Conservation (phyloP, 2,113 vertebrate genomes). For the Mungos mungo region DNA sequence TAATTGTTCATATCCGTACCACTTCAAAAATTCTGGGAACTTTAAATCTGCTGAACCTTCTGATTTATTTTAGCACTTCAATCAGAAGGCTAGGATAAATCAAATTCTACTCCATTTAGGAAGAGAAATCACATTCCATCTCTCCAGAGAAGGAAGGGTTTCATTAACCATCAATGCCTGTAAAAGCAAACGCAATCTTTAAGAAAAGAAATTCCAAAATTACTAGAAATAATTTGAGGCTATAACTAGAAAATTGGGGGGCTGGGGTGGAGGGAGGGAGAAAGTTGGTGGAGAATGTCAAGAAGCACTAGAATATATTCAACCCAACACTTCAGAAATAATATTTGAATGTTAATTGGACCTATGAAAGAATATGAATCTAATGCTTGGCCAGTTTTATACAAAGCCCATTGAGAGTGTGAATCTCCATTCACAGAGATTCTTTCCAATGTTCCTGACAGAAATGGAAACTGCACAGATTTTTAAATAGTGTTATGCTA, state of each 20-base stretch:
- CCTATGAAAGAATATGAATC: slow-evolving; percentile 38
- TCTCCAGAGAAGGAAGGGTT: not conserved
- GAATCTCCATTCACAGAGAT: not conserved
- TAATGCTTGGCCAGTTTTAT: slow-evolving; percentile 28
- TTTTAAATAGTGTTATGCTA: slow-evolving; percentile 14
- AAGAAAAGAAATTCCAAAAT: slow-evolving; percentile 28
- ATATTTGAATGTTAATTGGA: not conserved
- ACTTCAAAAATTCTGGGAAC: not conserved
- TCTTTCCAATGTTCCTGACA: slow-evolving; percentile 15
- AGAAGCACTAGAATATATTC: slow-evolving; percentile 31
- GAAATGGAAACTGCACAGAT: not conserved
- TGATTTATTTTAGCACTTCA: not conserved
- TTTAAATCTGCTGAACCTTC: slow-evolving; percentile 6
- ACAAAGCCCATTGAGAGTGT: slow-evolving; percentile 27
- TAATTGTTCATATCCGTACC: not conserved
- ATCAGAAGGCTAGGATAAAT: not conserved
- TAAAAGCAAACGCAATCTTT: slow-evolving; percentile 32
- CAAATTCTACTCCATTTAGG: slow-evolving; percentile 43
- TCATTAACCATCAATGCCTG: not conserved
- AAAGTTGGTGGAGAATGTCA: not conserved
- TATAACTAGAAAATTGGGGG: not conserved
- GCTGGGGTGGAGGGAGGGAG: not conserved
- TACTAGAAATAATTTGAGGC: slow-evolving; percentile 37
- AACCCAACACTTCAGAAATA: slow-evolving; percentile 37
- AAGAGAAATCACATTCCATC: slow-evolving; percentile 57